These are phyloP conservation scores for Falco novaeseelandiae DNA, from an alignment of 2,797 vertebrate species.

Conservation along the genomic window DNA sequence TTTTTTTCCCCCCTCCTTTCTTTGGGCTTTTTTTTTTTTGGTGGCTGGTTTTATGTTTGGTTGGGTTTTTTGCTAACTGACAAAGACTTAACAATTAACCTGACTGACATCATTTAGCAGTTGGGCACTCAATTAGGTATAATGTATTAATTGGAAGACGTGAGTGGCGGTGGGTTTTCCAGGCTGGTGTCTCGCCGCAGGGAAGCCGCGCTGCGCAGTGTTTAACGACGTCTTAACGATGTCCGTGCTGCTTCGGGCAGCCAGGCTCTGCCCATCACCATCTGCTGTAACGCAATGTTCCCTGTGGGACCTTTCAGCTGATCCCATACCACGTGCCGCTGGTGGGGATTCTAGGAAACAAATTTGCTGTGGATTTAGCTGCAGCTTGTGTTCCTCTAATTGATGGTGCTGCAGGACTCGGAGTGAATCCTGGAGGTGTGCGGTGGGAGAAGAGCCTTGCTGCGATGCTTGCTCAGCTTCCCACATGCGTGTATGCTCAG, in stretches of 20 bases:
- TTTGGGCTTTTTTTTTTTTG: neutral
- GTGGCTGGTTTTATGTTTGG: neutral
- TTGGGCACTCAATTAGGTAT: neutral
- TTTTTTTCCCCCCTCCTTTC: neutral
- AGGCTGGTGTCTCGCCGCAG: neutral
- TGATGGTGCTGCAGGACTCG: neutral
- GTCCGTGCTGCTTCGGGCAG: accelerated
- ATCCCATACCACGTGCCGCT: accelerated
- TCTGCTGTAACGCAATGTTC: accelerated
- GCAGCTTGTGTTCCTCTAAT: neutral
- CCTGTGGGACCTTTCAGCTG: neutral
- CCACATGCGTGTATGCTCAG: accelerated
- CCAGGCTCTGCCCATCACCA: neutral
- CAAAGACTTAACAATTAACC: neutral
- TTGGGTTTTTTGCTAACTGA: neutral
- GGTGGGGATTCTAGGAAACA: neutral
- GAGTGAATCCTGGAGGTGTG: neutral
- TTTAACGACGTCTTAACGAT: accelerated
- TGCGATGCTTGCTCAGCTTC: neutral
- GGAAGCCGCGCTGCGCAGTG: neutral
- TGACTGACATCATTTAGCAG: neutral
- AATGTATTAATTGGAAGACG: neutral
- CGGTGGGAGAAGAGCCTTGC: neutral
- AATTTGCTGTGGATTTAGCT: neutral
- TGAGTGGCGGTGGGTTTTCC: neutral